Evolutionary conservation across 1,140 invertebrate species (phyloP), one percentile per base, ranked within the genome.

Genomic region (Pseudomyrmex cubaensis): DNA sequence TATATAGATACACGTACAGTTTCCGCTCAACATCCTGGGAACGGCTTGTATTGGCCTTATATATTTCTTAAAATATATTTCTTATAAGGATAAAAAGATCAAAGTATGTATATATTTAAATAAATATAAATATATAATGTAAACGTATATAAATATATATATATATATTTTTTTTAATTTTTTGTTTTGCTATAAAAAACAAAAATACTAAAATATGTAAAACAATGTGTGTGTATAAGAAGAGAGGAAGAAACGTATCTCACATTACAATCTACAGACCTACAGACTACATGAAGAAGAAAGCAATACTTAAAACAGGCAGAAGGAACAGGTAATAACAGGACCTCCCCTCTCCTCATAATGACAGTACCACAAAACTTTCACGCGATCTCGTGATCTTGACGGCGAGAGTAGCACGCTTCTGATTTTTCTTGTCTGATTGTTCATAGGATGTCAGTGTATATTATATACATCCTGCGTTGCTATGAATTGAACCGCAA

Each of bases 351-450:
- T 82, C 25, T 17, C 20, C 10, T 56, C 22, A 61, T 44, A 22
- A 50, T 66, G 44, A 46, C 74, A 54, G 57, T 25, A 12, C 7
- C 44, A 56, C 0, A 50, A 54, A 74, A 87, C 85, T 87, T 87
- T 87, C 86, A 87, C 85, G 82, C 46, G 48, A 22, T 74, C 25
- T 22, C 59, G 50, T 20, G 84, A 66, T 87, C 82, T 69, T 62
- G 52, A 50, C n/a, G 54, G 35, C 46, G 17, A n/a, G 52, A 25
- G 52, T 10, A 56, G 7, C 62, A 44, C 15, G 35, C 73, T 86
- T 74, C 9, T 52, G 75, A 84, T 80, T 74, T 73, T 70, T 56
- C 22, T 57, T 22, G 46, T 17, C 15, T 35, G 35, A 35, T 35
- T 25, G 20, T 64, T 22, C 12, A 13, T 20, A n/a, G 52, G 35